A percentile compares a stretch with the other conserved stretches of the same genome.
phyloP scores from a whole-genome alignment of 1,140 invertebrate species.

The Zaprionus camerounensis region DNA sequence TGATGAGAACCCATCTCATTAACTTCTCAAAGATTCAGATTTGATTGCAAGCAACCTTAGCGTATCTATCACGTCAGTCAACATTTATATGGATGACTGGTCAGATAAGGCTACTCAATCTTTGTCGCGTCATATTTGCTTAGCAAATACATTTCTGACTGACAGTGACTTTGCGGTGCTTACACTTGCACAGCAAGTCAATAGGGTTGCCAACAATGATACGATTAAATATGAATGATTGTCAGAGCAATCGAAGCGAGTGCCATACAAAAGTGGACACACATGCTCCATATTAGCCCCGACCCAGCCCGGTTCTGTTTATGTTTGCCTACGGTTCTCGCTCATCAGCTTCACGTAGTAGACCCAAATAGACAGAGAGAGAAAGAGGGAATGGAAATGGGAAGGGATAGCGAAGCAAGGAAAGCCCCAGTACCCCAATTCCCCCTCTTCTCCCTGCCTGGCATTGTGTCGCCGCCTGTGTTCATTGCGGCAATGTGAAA shows the following conservation, averaged over 20 bases:
- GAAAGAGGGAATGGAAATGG: not conserved
- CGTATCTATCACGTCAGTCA: not conserved
- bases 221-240: conserved; percentile 59
- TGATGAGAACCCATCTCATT: not conserved
- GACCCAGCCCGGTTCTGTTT: conserved; percentile 35
- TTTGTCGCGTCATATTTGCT: not conserved
- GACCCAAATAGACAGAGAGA: not conserved
- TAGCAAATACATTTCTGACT: not conserved
- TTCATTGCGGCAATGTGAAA: conserved; percentile 67
- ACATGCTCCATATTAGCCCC: conserved; percentile 35
- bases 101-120: not conserved
- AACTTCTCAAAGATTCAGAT: not conserved
- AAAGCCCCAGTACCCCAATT: not conserved
- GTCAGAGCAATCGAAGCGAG: conserved; percentile 3
- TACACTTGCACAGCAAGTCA: conserved; percentile 1
- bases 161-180: not conserved
- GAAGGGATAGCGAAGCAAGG: not conserved
- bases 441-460: not conserved
- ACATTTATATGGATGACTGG: not conserved
- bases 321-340: conserved; percentile 47
- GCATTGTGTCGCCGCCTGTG: conserved; percentile 22
- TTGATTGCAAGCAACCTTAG: not conserved
- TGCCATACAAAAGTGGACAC: conserved; percentile 34
- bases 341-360: conserved; percentile 23
- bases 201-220: conserved; percentile 14